phyloP scores from a whole-genome alignment of 2,797 vertebrate genomes.

The Pachyuromys duprasi region DNA sequence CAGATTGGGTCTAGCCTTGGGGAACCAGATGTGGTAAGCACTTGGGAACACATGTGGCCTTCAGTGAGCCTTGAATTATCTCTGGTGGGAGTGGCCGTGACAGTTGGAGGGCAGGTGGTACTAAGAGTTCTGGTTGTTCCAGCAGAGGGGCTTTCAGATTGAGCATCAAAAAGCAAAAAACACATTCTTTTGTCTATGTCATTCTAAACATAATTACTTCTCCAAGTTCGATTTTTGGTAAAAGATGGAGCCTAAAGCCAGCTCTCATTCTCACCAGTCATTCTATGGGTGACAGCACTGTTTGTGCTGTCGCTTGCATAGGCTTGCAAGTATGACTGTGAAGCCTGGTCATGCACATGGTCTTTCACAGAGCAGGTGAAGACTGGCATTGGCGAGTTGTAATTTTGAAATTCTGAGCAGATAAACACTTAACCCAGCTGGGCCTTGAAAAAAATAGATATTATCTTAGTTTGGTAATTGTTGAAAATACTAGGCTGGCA shows the following conservation, averaged over 20 bases:
- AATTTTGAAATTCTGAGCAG: not conserved
- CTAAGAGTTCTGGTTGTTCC: too few species aligned
- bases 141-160: not conserved
- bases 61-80: fast-evolving
- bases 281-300: not conserved
- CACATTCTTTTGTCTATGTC: not conserved
- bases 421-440: not conserved
- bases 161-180: not conserved
- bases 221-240: not conserved
- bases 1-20: not conserved
- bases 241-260: not conserved
- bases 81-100: not conserved
- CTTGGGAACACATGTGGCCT: too few species aligned
- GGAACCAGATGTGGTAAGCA: not conserved
- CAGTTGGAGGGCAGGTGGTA: not conserved
- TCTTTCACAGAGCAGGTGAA: not conserved
- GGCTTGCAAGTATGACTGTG: not conserved
- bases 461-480: not conserved
- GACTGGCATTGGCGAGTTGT: not conserved
- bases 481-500: constrained; percentile 19
- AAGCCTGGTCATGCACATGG: not conserved
- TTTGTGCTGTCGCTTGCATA: not conserved
- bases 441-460: not conserved
- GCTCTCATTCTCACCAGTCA: not conserved
- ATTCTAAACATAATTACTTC: not conserved